phyloP scores from a whole-genome alignment of 2,113 vertebrate species.

The Chlamydotis undulata region DNA sequence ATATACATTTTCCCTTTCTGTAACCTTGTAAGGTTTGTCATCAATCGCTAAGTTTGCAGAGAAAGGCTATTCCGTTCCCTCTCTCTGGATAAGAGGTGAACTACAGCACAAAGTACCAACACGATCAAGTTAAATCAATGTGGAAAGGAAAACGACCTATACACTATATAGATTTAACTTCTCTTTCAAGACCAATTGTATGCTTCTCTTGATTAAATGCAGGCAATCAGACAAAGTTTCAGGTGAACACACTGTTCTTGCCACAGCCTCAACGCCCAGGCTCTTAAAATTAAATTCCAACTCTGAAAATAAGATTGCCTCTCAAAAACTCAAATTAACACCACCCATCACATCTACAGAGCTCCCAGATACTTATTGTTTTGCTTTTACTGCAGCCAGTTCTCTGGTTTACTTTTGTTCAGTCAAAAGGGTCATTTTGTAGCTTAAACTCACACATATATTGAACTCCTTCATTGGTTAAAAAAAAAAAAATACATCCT shows the following conservation, averaged over 20 bases:
- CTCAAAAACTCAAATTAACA: neutral
- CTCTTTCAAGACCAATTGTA: neutral
- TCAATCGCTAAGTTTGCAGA: neutral
- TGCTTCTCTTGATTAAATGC: neutral
- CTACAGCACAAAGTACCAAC: neutral
- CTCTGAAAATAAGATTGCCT: neutral
- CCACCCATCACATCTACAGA: neutral
- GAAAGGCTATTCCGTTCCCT: neutral
- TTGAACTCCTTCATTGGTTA: neutral
- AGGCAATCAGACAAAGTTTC: constrained; percentile 15
- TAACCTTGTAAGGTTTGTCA: neutral
- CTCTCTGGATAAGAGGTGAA: neutral
- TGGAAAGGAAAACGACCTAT: neutral
- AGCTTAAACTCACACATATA: neutral
- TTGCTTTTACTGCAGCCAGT: neutral
- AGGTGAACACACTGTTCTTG: neutral
- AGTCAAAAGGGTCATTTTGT: neutral
- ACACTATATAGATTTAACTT: neutral
- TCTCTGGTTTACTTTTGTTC: neutral
- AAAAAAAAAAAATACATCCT: neutral
- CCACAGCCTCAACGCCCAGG: neutral
- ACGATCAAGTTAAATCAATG: neutral
- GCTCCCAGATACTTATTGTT: neutral
- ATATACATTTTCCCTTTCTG: constrained; percentile 26
- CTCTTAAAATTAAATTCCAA: neutral